Evolutionary conservation across 1,140 invertebrate species (phyloP).

Genomic region (Protaetia brevitarsis): DNA sequence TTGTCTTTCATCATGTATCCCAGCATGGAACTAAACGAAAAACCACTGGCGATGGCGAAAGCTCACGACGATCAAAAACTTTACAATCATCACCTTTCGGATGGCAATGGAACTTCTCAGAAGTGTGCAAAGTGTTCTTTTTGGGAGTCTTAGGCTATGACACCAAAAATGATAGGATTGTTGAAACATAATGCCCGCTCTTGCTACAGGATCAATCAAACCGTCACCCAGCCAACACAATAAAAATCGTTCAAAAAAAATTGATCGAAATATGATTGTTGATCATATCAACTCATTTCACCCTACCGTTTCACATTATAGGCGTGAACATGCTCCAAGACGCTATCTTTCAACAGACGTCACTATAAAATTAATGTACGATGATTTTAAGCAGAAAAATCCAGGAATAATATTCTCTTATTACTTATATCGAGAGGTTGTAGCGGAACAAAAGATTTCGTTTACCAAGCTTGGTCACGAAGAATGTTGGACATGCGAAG

Average conservation of each 20-base stretch:
- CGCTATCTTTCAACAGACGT: constrained; percentile 41
- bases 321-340: constrained; percentile 39
- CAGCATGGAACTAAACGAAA: too few relatives aligned
- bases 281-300: constrained; percentile 37
- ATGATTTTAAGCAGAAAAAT: constrained; percentile 37
- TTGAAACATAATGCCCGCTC: neutral
- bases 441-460: neutral
- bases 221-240: constrained; percentile 26
- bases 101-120: neutral
- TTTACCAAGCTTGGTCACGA: constrained; percentile 15
- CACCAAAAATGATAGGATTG: constrained; percentile 16
- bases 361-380: constrained; percentile 38
- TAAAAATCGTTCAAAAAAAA: too few relatives aligned
- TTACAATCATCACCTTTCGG: neutral
- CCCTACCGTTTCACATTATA: constrained; percentile 40
- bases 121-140: constrained; percentile 25
- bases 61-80: too few relatives aligned
- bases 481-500: constrained; percentile 3
- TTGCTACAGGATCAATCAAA: constrained; percentile 19
- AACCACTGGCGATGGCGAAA: too few relatives aligned
- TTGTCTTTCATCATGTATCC: too few relatives aligned
- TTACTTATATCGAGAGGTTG: neutral
- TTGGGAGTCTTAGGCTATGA: constrained; percentile 13
- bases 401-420: constrained; percentile 28
- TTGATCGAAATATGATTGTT: neutral